A percentile compares a stretch with the other conserved stretches of the same genome.
Conservation (phyloP, 2,113 vertebrate genomes). For the Orthonyx spaldingii region DNA sequence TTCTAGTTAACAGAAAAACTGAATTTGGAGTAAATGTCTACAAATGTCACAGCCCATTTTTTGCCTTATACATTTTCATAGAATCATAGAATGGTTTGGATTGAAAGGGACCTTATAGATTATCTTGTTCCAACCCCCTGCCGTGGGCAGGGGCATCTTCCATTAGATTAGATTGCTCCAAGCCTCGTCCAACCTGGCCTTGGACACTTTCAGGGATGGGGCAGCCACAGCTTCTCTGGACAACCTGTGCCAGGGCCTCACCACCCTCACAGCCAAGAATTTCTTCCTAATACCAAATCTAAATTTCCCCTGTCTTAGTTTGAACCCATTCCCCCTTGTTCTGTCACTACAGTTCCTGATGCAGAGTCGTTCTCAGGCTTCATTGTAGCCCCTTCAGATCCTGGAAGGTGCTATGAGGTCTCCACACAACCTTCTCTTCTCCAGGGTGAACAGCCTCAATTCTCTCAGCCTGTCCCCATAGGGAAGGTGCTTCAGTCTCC, state of each 20-base stretch:
- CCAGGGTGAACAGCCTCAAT: neutral
- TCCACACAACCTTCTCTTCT: neutral
- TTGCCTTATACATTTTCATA: neutral
- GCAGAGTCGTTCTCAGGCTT: neutral
- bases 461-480: neutral
- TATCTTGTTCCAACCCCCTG: neutral
- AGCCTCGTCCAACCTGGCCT: fast-evolving
- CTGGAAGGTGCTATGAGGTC: neutral
- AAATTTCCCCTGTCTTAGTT: neutral
- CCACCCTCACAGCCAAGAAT: neutral
- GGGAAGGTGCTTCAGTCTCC: neutral
- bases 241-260: neutral
- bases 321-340: neutral
- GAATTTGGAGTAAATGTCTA: neutral
- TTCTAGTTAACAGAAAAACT: neutral
- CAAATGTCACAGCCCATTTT: neutral
- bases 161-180: neutral
- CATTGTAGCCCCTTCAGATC: neutral
- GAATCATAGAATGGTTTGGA: neutral
- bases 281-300: neutral
- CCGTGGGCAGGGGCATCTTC: neutral
- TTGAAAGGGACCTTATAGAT: neutral
- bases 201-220: neutral
- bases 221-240: neutral
- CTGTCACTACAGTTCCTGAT: neutral